Conservation (phyloP, 2,797 vertebrate species). For the Coreius guichenoti region DNA sequence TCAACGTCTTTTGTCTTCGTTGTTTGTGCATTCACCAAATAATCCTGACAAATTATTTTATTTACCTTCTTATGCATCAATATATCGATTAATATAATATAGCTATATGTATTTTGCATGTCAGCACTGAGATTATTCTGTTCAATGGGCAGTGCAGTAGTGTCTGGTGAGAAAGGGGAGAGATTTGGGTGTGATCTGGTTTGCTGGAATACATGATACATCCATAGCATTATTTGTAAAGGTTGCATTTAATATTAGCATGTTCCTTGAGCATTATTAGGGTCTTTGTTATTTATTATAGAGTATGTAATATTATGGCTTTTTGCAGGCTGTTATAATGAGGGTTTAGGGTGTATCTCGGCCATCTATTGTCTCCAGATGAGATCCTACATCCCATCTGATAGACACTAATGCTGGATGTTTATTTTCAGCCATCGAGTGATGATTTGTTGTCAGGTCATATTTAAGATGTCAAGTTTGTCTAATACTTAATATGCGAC, state of each 20-base stretch:
- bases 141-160: slow-evolving; percentile 2
- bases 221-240: background rate
- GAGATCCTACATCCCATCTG: slow-evolving; percentile 17
- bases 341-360: slow-evolving; percentile 27
- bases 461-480: slow-evolving; percentile 8
- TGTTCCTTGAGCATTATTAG: background rate
- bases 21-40: background rate
- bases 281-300: background rate
- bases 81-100: background rate
- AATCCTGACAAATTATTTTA: background rate
- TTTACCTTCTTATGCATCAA: background rate
- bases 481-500: background rate
- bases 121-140: background rate
- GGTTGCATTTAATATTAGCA: background rate
- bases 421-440: slow-evolving; percentile 9
- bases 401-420: slow-evolving; percentile 2
- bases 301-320: background rate
- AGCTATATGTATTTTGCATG: background rate
- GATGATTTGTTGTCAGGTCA: slow-evolving; percentile 13
- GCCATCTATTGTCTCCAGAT: slow-evolving; percentile 41
- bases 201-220: background rate
- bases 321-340: background rate
- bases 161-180: background rate
- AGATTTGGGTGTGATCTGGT: slow-evolving; percentile 47
- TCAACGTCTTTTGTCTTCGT: slow-evolving; percentile 41